Percentiles rank a stretch among this genome's conserved stretches.
Evolutionary conservation across 2,888 invertebrate genomes (phyloP).

Genomic region (Scrobipalpa costella): DNA sequence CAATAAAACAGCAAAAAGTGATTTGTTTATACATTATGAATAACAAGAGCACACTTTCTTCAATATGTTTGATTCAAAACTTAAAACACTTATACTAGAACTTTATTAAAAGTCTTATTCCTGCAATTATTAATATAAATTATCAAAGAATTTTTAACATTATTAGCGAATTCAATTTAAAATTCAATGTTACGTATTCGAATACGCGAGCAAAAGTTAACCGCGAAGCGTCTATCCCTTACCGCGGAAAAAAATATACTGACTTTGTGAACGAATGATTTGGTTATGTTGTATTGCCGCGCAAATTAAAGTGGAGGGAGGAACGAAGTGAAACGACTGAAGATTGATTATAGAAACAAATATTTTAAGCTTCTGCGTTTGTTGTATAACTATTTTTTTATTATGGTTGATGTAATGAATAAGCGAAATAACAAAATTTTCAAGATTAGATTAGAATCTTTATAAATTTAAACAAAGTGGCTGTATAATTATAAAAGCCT

Average conservation of each 20-base stretch:
- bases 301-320: too few species aligned
- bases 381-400: too few species aligned
- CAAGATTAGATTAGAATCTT: too few species aligned
- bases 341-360: too few species aligned
- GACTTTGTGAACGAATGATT: conserved; percentile 24
- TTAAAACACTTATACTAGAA: background rate
- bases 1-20: conserved; percentile 50
- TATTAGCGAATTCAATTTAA: background rate
- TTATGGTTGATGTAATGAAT: too few species aligned
- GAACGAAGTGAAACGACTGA: too few species aligned
- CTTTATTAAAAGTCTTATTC: background rate
- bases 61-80: conserved; percentile 3
- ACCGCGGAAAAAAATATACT: conserved; percentile 39
- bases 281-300: too few species aligned
- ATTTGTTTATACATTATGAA: conserved; percentile 53
- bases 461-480: too few species aligned
- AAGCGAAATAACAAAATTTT: too few species aligned
- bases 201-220: conserved; percentile 45
- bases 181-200: conserved; percentile 38
- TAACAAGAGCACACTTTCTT: conserved; percentile 24
- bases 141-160: background rate
- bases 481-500: background rate
- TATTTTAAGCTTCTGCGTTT: too few species aligned
- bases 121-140: background rate
- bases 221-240: conserved; percentile 36